A percentile compares a stretch with the other conserved stretches of the same genome.
Evolutionary conservation across 1,140 invertebrate species (phyloP).

Genomic region (Centruroides vittatus): DNA sequence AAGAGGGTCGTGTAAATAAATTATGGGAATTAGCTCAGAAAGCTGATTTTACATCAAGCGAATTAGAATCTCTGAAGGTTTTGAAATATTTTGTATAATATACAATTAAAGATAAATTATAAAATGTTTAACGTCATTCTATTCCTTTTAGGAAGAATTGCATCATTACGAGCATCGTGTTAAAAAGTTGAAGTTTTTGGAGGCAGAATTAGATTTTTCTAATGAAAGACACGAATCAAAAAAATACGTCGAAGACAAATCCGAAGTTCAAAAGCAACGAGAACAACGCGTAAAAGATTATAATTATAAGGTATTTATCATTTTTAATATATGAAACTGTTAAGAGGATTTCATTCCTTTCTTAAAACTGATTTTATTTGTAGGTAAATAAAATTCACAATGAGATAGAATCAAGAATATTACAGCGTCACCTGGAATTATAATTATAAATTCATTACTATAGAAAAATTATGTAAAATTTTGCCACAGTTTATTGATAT

Average conservation of each 20-base stretch:
- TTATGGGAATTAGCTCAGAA: conserved; percentile 67
- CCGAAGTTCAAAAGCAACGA: conserved; percentile 29
- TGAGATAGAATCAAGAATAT: conserved; percentile 60
- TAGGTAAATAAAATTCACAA: conserved; percentile 66
- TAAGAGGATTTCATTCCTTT: conserved; percentile 65
- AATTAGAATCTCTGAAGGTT: conserved; percentile 60
- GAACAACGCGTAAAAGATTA: conserved; percentile 40
- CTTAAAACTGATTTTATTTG: conserved; percentile 41
- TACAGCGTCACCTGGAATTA: conserved; percentile 43
- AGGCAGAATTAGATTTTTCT: conserved; percentile 36
- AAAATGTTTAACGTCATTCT: too few relatives aligned
- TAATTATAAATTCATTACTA: background rate
- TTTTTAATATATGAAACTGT: conserved; percentile 42
- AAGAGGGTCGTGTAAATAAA: conserved; percentile 73
- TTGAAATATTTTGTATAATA: too few relatives aligned
- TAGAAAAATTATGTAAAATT: too few relatives aligned
- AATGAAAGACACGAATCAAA: conserved; percentile 30
- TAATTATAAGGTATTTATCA: conserved; percentile 38
- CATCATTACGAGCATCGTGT: conserved; percentile 74
- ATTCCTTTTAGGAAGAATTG: conserved; percentile 49
- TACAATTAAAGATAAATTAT: too few relatives aligned
- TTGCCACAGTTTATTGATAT: too few relatives aligned
- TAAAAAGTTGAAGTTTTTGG: conserved; percentile 59
- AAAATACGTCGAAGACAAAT: conserved; percentile 1
- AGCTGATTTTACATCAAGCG: conserved; percentile 60